Evolutionary conservation across 1,140 invertebrate genomes (phyloP).

Genomic region (Drosophila sproati): DNA sequence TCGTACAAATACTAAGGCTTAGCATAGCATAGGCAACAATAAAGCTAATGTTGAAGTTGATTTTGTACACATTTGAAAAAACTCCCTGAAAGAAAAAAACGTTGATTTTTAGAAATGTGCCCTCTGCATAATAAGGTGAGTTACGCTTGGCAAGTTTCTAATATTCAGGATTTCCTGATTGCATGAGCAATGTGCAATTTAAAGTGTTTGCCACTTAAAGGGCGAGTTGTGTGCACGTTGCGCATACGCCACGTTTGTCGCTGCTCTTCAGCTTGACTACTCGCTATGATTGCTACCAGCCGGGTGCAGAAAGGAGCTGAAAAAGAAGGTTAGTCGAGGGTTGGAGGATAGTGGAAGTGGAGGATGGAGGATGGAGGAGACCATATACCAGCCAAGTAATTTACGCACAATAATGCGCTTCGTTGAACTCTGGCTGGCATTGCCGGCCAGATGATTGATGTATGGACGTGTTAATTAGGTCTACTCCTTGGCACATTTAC

Average conservation of each 20-base stretch:
- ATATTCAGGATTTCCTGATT: no score
- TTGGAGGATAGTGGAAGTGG: background rate
- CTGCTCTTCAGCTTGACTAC: constrained; percentile 5
- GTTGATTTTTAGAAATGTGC: no score
- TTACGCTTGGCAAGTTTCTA: no score
- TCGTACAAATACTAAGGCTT: no score
- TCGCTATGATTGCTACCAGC: constrained; percentile 1
- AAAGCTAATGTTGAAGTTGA: no score
- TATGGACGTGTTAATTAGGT: constrained; percentile 83
- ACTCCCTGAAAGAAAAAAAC: no score
- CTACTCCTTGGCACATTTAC: constrained; percentile 64
- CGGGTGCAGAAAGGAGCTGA: no score
- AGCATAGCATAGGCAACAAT: no score
- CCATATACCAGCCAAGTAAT: constrained; percentile 63
- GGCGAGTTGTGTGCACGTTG: constrained; percentile 22
- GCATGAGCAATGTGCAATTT: constrained; percentile 22
- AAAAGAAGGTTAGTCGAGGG: no score
- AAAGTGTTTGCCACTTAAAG: constrained; percentile 55
- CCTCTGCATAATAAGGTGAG: no score
- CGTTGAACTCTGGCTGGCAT: constrained; percentile 65
- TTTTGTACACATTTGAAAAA: no score
- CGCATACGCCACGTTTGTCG: constrained; percentile 43
- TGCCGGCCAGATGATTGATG: constrained; percentile 75
- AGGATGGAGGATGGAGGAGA: background rate
- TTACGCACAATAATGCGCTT: constrained; percentile 81